phyloP scores from a whole-genome alignment of 1,140 invertebrate species.

The Spodoptera frugiperda region DNA sequence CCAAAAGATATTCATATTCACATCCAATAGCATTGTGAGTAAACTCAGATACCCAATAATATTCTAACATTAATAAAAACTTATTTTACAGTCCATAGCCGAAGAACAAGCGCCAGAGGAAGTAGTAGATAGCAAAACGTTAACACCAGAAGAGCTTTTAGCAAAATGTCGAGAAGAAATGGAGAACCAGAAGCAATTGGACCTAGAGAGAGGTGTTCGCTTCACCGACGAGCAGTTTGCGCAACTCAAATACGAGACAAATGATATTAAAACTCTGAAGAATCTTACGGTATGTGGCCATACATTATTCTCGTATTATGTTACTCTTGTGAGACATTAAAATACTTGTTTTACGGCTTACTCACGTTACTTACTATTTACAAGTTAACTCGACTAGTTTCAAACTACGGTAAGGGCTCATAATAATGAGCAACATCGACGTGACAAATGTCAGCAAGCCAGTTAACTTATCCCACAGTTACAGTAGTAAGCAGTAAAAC shows the following conservation, averaged over 20 bases:
- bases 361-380: no score
- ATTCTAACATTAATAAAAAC: neutral
- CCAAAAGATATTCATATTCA: no score
- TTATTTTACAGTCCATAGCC: slow-evolving; percentile 61
- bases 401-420: no score
- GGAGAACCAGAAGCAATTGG: slow-evolving; percentile 77
- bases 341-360: no score
- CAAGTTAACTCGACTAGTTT: no score
- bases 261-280: slow-evolving; percentile 87
- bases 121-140: slow-evolving; percentile 58
- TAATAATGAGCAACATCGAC: no score
- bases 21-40: no score
- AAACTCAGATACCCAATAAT: no score
- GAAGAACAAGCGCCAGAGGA: slow-evolving; percentile 69
- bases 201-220: slow-evolving; percentile 84
- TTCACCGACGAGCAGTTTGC: slow-evolving; percentile 87
- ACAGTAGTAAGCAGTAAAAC: no score
- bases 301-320: neutral
- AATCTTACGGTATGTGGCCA: slow-evolving; percentile 85
- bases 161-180: slow-evolving; percentile 69
- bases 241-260: slow-evolving; percentile 87
- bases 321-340: no score
- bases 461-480: no score
- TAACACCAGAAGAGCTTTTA: slow-evolving; percentile 71
- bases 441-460: no score